phyloP scores from a whole-genome alignment of 2,113 vertebrate genomes.

The Microtus ochrogaster region DNA sequence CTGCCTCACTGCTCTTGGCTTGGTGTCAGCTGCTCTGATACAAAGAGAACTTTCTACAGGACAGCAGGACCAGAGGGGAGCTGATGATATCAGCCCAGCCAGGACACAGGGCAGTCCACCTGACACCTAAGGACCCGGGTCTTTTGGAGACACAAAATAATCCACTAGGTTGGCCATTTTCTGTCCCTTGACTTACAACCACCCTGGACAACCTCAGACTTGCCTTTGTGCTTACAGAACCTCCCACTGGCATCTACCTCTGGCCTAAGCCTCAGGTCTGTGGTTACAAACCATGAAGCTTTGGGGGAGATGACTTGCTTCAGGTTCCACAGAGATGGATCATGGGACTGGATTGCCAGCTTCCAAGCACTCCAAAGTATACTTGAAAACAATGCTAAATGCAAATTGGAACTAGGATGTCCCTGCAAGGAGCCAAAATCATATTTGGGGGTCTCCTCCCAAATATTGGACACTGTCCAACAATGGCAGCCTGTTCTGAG shows the following conservation, averaged over 20 bases:
- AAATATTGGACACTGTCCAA: background rate
- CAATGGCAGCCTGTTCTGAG: rapidly evolving
- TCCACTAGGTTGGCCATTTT: rapidly evolving
- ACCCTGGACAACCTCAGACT: rapidly evolving
- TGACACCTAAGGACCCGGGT: background rate
- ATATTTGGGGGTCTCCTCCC: no score
- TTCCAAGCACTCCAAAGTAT: rapidly evolving
- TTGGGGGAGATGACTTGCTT: rapidly evolving
- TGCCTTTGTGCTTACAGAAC: background rate
- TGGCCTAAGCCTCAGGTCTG: background rate
- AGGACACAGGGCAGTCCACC: background rate
- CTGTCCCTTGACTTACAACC: rapidly evolving
- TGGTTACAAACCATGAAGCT: background rate
- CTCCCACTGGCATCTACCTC: rapidly evolving
- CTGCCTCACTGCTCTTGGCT: background rate
- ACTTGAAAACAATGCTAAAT: no score
- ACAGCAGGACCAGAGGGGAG: background rate
- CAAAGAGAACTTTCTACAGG: background rate
- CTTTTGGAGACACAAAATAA: no score
- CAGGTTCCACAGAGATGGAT: rapidly evolving
- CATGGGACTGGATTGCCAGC: background rate
- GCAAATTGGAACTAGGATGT: rapidly evolving
- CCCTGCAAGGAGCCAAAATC: background rate
- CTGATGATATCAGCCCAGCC: no score
- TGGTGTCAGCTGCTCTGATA: background rate